Conservation (phyloP, 2,113 vertebrate genomes). For the Forbesichthys papilliferus region DNA sequence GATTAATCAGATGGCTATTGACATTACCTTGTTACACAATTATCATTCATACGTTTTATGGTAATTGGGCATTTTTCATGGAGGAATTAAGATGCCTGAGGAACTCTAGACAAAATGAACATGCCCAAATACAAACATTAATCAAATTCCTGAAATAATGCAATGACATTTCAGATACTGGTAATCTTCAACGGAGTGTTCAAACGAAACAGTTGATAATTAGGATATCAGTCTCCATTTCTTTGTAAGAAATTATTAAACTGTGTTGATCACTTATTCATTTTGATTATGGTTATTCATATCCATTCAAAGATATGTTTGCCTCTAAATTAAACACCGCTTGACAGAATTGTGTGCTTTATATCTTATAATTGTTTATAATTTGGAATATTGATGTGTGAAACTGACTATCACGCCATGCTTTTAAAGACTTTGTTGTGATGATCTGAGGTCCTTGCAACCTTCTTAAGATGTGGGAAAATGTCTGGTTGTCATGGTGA, state of each 20-base stretch:
- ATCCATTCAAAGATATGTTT: slow-evolving; percentile 16
- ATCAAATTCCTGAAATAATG: slow-evolving; percentile 68
- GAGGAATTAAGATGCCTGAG: slow-evolving; percentile 70
- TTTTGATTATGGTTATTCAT: slow-evolving; percentile 23
- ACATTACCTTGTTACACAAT: slow-evolving; percentile 78
- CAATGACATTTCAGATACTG: slow-evolving; percentile 55
- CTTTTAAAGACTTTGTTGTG: neutral
- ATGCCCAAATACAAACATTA: slow-evolving; percentile 72
- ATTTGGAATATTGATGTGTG: slow-evolving; percentile 6
- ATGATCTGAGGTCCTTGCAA: neutral
- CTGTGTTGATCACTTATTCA: slow-evolving; percentile 42
- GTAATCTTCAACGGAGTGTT: slow-evolving; percentile 45
- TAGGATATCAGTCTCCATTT: slow-evolving; percentile 32
- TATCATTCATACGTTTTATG: slow-evolving; percentile 79
- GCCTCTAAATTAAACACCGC: slow-evolving; percentile 30
- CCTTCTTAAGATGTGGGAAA: slow-evolving; percentile 12
- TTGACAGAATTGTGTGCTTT: slow-evolving; percentile 25
- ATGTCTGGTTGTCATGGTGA: slow-evolving; percentile 11
- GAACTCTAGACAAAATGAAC: slow-evolving; percentile 71
- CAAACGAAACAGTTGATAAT: slow-evolving; percentile 57
- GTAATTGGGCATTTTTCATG: slow-evolving; percentile 73
- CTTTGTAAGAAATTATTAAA: slow-evolving; percentile 34
- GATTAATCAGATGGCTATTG: slow-evolving; percentile 80
- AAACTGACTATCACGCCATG: slow-evolving; percentile 6
- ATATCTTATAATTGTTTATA: slow-evolving; percentile 23